Evolutionary conservation across 1,140 invertebrate species (phyloP).

Genomic region (Thaumatotibia leucotreta): DNA sequence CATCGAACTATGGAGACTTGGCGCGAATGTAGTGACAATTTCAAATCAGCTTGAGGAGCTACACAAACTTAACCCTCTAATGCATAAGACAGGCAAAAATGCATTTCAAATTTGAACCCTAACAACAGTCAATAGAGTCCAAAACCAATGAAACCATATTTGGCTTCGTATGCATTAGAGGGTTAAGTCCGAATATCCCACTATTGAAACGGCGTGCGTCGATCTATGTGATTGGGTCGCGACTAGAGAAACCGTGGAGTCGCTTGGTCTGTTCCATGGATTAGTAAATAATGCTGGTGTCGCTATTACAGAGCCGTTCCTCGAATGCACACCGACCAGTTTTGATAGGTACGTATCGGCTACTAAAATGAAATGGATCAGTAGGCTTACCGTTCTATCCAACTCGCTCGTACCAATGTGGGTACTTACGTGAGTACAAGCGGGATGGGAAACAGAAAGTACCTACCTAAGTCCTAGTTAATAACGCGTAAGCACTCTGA

Average conservation of each 20-base stretch:
- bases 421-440: no score
- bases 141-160: no score
- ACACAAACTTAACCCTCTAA: constrained; percentile 79
- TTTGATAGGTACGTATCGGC: constrained; percentile 88
- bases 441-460: no score
- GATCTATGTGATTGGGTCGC: constrained; percentile 87
- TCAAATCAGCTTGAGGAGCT: constrained; percentile 82
- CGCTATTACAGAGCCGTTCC: constrained; percentile 48
- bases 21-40: constrained; percentile 84
- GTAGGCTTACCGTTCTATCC: no score
- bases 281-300: constrained; percentile 62
- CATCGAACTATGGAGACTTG: constrained; percentile 79
- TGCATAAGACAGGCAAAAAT: no score
- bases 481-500: no score
- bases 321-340: constrained; percentile 78
- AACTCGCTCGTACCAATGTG: no score
- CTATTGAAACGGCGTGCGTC: constrained; percentile 78
- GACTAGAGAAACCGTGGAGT: constrained; percentile 77
- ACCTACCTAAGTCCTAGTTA: no score
- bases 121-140: no score
- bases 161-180: no score
- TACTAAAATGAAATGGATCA: no score
- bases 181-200: constrained; percentile 79
- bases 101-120: no score
- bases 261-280: constrained; percentile 50